Evolutionary conservation across 2,113 vertebrate genomes (phyloP), one percentile per base, ranked within the genome.

Genomic region (Otus sunia): DNA sequence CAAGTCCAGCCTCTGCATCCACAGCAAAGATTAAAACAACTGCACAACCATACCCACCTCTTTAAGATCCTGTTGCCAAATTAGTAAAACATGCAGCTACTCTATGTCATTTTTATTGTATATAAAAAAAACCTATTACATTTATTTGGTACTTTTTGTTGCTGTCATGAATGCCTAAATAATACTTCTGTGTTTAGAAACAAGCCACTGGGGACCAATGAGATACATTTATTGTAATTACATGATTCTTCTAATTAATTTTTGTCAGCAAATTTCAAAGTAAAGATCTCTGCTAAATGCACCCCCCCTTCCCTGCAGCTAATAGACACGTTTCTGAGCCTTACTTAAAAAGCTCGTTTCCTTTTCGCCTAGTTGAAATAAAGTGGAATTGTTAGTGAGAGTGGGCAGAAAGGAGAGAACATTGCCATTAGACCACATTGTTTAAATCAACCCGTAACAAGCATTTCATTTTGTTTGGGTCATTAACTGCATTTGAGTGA

Each of bases 241-340:
- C 83, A 94, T 60, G 91, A 96, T 93, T 96, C 90, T 89, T 92
- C 92, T 97, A 98, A 98, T 98, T 98, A 98, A 95, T 98, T 98
- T 96, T 90, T 96, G 95, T 94, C 82, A 76, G 74, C 77, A 87
- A 88, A 74, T 97, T 98, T 97, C 85, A 94, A 95, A 97, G 94
- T 62, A 97, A 95, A 97, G 95, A 80, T 84, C 93, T 92, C 74
- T 73, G 81, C 53, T 88, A 91, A 91, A 71, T 47, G 47, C 67
- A 39, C 41, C 80, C 63, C 76, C 34, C 55, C 34, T 82, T 95
- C 88, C 83, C 39, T 90, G 47, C 55, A 84, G 37, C 80, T 62
- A 71, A 72, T 0, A 92, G 60, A 78, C 68, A 47, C 0, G 0
- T 82, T 78, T 69, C 74, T 92, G n/a, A 93, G 88, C 92, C 84